Evolutionary conservation across 2,113 vertebrate genomes (phyloP), one percentile per base, ranked within the genome.

Genomic region (Psilopogon haemacephalus): DNA sequence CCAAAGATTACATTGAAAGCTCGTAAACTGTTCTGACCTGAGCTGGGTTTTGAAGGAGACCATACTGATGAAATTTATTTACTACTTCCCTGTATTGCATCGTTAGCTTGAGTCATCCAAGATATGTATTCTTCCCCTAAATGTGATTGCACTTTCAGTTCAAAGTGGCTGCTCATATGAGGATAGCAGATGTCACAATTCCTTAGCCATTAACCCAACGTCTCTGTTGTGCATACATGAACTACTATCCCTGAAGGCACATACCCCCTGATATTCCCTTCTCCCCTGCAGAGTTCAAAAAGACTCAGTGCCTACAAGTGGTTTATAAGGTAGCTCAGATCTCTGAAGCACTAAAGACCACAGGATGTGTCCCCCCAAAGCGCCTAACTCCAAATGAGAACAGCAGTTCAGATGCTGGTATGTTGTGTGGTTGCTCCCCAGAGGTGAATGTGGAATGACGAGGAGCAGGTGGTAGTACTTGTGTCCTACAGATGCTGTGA

Each of bases 351-450:
- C 18, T 82, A 68, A 75, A 67, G 44, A 67, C 37, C 26, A 20
- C 0, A 1, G 50, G 28, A 18, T n/a, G 6, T 1, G 4, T 54
- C 55, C 46, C 50, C 28, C 26, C 42, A 35, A 52, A 80, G 50
- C 70, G 56, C 44, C 68, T 77, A 38, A 42, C 11, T 10, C 18
- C 28, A 8, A 32, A 14, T 40, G 38, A 40, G 38, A 27, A 28
- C 8, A 18, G 55, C 65, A 33, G 27, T 67, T 68, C 5, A 8
- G n/a, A 26, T 48, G 76, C 38, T 68, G 15, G 3, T 12, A 9
- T 19, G 27, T 62, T 44, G 30, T 37, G 54, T 42, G 20, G 15
- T 50, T 55, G 26, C 59, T 92, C 52, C 5, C 33, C 2, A 3
- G 40, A 76, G 58, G 42, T 52, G 76, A 69, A 42, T 12, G 8